Evolutionary conservation across 1,140 invertebrate genomes (phyloP).

Genomic region (Trichonephila clavipes): DNA sequence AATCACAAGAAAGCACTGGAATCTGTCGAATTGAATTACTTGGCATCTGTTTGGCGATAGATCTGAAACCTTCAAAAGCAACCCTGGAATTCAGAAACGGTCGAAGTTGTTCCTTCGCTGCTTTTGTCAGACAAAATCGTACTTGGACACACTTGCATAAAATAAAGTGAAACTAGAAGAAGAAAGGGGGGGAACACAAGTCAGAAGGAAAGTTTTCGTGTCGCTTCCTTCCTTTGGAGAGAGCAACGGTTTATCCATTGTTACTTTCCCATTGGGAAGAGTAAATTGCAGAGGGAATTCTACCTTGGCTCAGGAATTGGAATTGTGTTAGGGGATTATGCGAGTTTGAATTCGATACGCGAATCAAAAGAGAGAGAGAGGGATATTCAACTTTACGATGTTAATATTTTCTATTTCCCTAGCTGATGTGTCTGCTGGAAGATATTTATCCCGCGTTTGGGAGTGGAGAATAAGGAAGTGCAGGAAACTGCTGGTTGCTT

Average conservation of each 20-base stretch:
- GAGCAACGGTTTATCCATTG: neutral
- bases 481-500: neutral
- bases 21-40: too few relatives aligned
- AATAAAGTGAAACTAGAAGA: neutral
- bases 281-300: constrained; percentile 5
- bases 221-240: neutral
- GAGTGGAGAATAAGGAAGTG: neutral
- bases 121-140: neutral
- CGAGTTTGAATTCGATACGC: too few relatives aligned
- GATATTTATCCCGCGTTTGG: neutral
- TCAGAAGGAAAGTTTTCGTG: neutral
- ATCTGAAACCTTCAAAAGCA: neutral
- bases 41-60: too few relatives aligned
- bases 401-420: constrained; percentile 2
- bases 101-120: neutral
- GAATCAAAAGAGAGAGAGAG: too few relatives aligned
- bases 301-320: neutral
- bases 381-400: neutral
- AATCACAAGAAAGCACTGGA: too few relatives aligned
- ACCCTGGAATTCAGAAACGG: neutral
- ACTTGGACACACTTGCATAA: neutral
- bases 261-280: neutral
- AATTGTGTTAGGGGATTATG: too few relatives aligned
- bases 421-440: neutral
- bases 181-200: neutral